Conservation (phyloP, 2,888 invertebrate genomes). For the Sphaeridia pumilis region DNA sequence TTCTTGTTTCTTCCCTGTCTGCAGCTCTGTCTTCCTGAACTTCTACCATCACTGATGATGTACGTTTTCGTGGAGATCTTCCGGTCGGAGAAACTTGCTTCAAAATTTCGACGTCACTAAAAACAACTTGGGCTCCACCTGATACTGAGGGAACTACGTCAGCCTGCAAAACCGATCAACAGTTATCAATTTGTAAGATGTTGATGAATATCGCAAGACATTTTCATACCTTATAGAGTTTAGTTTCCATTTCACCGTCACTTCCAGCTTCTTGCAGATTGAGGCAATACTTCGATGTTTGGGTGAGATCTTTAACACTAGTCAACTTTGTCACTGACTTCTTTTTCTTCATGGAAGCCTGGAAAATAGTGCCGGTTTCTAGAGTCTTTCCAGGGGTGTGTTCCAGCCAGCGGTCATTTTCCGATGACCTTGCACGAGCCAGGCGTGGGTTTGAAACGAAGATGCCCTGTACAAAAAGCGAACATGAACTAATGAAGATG, state of each 20-base stretch:
- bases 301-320: constrained; percentile 53
- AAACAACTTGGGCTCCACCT: constrained; percentile 90
- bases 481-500: too few relatives aligned
- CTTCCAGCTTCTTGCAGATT: constrained; percentile 85
- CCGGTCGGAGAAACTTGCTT: constrained; percentile 14
- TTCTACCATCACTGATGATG: constrained; percentile 5
- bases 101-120: constrained; percentile 72
- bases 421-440: constrained; percentile 63
- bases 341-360: constrained; percentile 63
- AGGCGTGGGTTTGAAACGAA: constrained; percentile 52
- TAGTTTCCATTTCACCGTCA: constrained; percentile 85
- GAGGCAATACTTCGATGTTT: constrained; percentile 72
- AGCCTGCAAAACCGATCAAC: constrained; percentile 46
- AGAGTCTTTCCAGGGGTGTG: constrained; percentile 63
- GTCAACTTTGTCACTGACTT: constrained; percentile 74
- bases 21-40: constrained; percentile 2
- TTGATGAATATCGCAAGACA: too few relatives aligned
- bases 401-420: constrained; percentile 69
- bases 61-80: constrained; percentile 1
- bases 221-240: constrained; percentile 76
- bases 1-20: constrained; percentile 5
- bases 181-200: too few relatives aligned
- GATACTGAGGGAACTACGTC: constrained; percentile 86
- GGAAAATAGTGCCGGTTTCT: constrained; percentile 64
- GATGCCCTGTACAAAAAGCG: constrained; percentile 53